phyloP scores from a whole-genome alignment of 1,140 invertebrate genomes.

The Triops cancriformis region DNA sequence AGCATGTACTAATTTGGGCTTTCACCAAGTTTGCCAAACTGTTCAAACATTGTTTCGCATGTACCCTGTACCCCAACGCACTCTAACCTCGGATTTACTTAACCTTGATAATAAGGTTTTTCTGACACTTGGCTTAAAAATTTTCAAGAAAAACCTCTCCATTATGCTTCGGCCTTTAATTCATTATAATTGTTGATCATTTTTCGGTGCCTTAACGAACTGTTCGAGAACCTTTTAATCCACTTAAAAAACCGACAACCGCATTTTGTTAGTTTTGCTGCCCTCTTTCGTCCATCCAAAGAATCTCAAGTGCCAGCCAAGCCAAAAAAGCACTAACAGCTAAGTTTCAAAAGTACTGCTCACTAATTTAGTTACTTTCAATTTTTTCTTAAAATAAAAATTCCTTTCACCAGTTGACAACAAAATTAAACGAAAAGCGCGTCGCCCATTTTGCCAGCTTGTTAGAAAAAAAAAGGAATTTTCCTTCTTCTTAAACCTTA shows the following conservation, averaged over 20 bases:
- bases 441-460: not conserved
- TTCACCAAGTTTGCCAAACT: too few relatives aligned
- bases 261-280: not conserved
- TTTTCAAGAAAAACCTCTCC: not conserved
- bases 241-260: not conserved
- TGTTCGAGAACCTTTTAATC: constrained; percentile 7
- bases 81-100: not conserved
- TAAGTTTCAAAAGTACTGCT: not conserved
- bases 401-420: too few relatives aligned
- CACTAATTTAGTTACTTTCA: not conserved
- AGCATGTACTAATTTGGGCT: too few relatives aligned
- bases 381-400: not conserved
- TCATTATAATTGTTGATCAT: not conserved
- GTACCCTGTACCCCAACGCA: not conserved
- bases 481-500: too few relatives aligned
- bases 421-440: not conserved
- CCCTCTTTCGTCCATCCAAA: not conserved
- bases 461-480: too few relatives aligned
- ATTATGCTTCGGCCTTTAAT: constrained; percentile 5
- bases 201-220: constrained; percentile 8
- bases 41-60: too few relatives aligned
- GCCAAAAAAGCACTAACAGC: not conserved
- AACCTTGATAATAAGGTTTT: not conserved
- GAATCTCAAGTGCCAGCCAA: constrained; percentile 7
- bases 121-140: not conserved